phyloP scores from a whole-genome alignment of 1,140 invertebrate genomes.

The Antheraea mylitta region DNA sequence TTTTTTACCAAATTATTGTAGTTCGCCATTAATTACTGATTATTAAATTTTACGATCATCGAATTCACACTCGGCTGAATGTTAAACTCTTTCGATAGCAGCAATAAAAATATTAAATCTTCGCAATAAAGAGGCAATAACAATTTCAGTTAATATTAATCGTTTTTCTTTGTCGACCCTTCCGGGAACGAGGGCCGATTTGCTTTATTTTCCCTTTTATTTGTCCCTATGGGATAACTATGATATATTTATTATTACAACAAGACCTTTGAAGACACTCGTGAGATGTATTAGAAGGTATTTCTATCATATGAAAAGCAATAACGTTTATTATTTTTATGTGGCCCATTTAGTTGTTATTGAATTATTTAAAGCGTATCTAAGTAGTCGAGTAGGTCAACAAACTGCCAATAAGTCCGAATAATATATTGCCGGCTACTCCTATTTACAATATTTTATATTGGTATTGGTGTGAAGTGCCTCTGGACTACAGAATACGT shows the following conservation, averaged over 20 bases:
- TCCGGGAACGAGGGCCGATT: conserved; percentile 50
- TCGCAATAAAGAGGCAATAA: conserved; percentile 62
- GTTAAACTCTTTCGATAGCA: conserved; percentile 53
- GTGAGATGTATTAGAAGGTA: conserved; percentile 60
- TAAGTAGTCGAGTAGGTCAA: neutral
- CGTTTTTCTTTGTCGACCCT: conserved; percentile 75
- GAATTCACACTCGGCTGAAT: conserved; percentile 25
- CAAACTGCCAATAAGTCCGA: too few relatives aligned
- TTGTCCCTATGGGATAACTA: conserved; percentile 65
- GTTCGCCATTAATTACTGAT: neutral
- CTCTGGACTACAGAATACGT: too few relatives aligned
- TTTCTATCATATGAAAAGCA: conserved; percentile 32
- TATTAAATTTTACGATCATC: conserved; percentile 39
- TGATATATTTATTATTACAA: conserved; percentile 76
- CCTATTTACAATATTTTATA: too few relatives aligned
- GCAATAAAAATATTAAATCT: conserved; percentile 68
- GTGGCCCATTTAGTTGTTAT: conserved; percentile 14
- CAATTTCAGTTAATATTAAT: conserved; percentile 78
- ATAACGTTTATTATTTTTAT: conserved; percentile 31
- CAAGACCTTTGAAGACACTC: conserved; percentile 62
- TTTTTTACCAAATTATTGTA: too few relatives aligned
- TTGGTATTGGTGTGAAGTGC: too few relatives aligned
- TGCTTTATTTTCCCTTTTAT: conserved; percentile 73
- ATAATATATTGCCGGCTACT: too few relatives aligned
- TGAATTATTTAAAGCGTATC: neutral